Conservation (phyloP, 2,797 vertebrate genomes). For the Lates japonicus region DNA sequence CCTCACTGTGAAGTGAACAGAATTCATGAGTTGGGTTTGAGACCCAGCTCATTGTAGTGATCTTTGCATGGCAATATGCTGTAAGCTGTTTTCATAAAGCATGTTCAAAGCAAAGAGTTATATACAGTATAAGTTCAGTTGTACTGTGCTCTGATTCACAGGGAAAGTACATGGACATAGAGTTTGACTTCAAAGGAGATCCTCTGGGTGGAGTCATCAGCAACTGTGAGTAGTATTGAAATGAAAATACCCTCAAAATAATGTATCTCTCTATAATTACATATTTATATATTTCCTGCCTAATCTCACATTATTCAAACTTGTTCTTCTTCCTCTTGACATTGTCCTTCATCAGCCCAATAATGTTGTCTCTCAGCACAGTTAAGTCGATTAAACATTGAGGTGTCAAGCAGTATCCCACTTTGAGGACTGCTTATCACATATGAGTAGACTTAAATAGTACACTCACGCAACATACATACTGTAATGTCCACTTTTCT, state of each 20-base stretch:
- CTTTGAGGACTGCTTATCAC: not conserved
- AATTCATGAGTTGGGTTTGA: constrained; percentile 15
- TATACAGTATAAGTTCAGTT: not conserved
- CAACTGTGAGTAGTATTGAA: constrained; percentile 92
- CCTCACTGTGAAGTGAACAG: not conserved
- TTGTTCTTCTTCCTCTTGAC: not conserved
- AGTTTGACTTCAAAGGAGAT: constrained; percentile 99
- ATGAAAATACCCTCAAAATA: not conserved
- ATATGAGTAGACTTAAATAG: not conserved
- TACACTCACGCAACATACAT: not conserved
- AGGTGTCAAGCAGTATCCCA: not conserved
- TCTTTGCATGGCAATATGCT: not conserved
- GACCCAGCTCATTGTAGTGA: not conserved
- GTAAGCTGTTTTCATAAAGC: not conserved
- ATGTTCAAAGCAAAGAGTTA: not conserved
- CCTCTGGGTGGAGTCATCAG: constrained; percentile 99
- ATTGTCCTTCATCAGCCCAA: not conserved
- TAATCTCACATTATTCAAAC: not conserved
- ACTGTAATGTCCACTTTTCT: not conserved
- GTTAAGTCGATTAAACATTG: not conserved
- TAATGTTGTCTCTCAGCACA: not conserved
- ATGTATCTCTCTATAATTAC: too few relatives aligned
- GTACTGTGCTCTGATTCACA: constrained; percentile 79
- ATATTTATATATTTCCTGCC: not conserved
- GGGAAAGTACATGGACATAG: constrained; percentile 99